Evolutionary conservation across 1,140 invertebrate genomes (phyloP).

Genomic region (Scaptomyza hsui): DNA sequence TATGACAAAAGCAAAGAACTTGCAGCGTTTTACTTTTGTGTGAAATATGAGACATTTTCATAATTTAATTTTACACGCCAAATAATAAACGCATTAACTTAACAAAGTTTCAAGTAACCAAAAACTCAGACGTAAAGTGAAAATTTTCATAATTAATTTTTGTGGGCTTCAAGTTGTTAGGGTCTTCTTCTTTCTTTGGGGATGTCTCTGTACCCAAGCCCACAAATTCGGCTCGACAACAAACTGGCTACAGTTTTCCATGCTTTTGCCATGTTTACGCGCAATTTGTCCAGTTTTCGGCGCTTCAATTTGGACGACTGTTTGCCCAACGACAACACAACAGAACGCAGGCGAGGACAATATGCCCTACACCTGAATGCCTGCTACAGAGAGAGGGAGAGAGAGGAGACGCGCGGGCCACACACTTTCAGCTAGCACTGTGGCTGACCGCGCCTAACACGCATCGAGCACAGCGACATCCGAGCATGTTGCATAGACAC

Average conservation of each 20-base stretch:
- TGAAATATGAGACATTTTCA: slow-evolving; percentile 45
- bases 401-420: too few species aligned
- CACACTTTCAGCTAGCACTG: slow-evolving; percentile 21
- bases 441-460: slow-evolving; percentile 28
- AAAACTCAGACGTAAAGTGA: slow-evolving; percentile 63
- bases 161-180: slow-evolving; percentile 33
- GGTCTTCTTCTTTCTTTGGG: background rate
- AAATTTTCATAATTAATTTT: slow-evolving; percentile 79
- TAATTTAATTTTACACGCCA: slow-evolving; percentile 69
- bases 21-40: slow-evolving; percentile 27
- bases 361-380: slow-evolving; percentile 35
- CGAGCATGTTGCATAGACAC: slow-evolving; percentile 31
- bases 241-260: background rate
- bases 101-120: slow-evolving; percentile 60
- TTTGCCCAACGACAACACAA: slow-evolving; percentile 21
- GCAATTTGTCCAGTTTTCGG: slow-evolving; percentile 61
- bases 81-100: slow-evolving; percentile 69
- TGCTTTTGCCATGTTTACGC: slow-evolving; percentile 50
- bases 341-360: slow-evolving; percentile 1
- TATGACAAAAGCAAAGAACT: slow-evolving; percentile 2
- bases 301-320: slow-evolving; percentile 38
- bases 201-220: background rate
- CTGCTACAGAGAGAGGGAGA: background rate
- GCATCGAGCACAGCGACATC: slow-evolving; percentile 5
- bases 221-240: background rate